Percentiles rank a stretch among this genome's conserved stretches.
Conservation (phyloP, 2,888 invertebrate species). For the Kuschelorhynchus macadamiae region DNA sequence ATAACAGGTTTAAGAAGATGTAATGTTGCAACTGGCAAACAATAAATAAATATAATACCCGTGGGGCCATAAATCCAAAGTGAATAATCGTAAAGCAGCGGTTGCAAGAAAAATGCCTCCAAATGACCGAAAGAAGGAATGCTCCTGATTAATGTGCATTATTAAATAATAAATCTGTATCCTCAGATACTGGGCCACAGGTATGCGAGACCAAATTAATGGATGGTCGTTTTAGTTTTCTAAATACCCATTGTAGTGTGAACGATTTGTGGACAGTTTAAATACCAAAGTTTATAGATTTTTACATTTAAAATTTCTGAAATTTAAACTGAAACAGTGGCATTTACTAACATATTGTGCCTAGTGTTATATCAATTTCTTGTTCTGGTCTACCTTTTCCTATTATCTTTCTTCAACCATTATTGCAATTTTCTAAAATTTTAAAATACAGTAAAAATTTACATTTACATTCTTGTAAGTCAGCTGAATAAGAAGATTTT, state of each 20-base stretch:
- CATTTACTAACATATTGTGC: too few relatives aligned
- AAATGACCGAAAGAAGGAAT: conserved; percentile 47
- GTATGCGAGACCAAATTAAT: conserved; percentile 29
- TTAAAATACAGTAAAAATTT: too few relatives aligned
- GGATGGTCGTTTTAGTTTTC: conserved; percentile 12
- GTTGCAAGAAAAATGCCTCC: conserved; percentile 37
- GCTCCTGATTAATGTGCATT: conserved; percentile 44
- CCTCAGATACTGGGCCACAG: conserved; percentile 15
- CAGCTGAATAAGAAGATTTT: too few relatives aligned
- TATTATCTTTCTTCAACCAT: too few relatives aligned
- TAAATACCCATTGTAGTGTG: not conserved
- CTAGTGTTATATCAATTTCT: too few relatives aligned
- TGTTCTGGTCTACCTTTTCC: too few relatives aligned
- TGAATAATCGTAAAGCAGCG: conserved; percentile 40
- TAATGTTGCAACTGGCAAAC: conserved; percentile 36
- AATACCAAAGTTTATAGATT: too few relatives aligned
- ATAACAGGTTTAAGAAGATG: conserved; percentile 34
- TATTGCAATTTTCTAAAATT: too few relatives aligned
- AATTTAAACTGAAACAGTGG: too few relatives aligned
- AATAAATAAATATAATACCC: conserved; percentile 46
- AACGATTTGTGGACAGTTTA: too few relatives aligned
- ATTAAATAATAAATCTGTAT: conserved; percentile 47
- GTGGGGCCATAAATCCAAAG: conserved; percentile 35
- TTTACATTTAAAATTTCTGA: too few relatives aligned
- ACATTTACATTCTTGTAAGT: too few relatives aligned